phyloP scores from a whole-genome alignment of 2,888 invertebrate species.

The Dolichopus griseipennis region DNA sequence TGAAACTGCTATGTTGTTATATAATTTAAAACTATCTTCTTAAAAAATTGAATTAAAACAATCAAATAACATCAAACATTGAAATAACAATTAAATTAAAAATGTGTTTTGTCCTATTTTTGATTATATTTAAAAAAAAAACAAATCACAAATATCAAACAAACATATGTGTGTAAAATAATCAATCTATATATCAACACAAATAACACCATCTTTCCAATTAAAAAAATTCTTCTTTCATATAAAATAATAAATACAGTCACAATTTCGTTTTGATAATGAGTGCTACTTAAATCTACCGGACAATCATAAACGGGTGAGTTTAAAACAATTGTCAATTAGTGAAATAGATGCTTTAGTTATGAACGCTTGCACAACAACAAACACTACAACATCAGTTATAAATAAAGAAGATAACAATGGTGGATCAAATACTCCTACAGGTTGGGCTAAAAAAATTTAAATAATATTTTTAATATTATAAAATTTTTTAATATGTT shows the following conservation, averaged over 20 bases:
- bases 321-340: conserved; percentile 43
- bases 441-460: conserved; percentile 19
- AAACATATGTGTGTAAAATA: neutral
- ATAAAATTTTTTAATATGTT: too few relatives aligned
- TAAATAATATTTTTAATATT: neutral
- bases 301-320: conserved; percentile 98
- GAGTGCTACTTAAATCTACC: conserved; percentile 96
- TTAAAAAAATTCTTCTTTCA: too few relatives aligned
- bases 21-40: conserved; percentile 4
- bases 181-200: too few relatives aligned
- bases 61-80: too few relatives aligned
- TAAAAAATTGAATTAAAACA: too few relatives aligned
- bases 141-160: conserved; percentile 8
- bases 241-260: conserved; percentile 48
- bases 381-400: conserved; percentile 17
- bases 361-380: neutral
- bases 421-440: conserved; percentile 31
- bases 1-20: neutral
- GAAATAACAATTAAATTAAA: neutral
- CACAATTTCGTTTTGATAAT: conserved; percentile 99
- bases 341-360: neutral
- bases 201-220: too few relatives aligned
- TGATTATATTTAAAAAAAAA: neutral
- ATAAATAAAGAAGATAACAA: conserved; percentile 25
- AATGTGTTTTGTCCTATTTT: conserved; percentile 10